These are phyloP conservation scores for Drosophila heteroneura DNA, from an alignment of 2,888 invertebrate genomes.

Conservation along the genomic window DNA sequence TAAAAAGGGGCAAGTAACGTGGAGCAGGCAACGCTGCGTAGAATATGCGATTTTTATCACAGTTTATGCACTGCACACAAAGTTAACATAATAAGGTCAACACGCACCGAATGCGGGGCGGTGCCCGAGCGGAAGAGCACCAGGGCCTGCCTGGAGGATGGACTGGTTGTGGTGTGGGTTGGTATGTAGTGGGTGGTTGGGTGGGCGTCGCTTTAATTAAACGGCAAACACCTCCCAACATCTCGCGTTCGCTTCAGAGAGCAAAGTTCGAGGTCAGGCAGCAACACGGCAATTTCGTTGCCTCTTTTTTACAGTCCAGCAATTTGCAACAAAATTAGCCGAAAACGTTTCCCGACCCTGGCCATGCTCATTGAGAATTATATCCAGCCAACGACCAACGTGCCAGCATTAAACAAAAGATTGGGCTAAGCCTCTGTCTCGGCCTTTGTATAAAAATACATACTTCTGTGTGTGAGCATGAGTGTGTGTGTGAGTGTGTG, in stretches of 20 bases:
- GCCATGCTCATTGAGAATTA: slow-evolving; percentile 55
- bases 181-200: not conserved
- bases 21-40: slow-evolving; percentile 46
- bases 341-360: slow-evolving; percentile 51
- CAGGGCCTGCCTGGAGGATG: slow-evolving; percentile 1
- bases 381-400: slow-evolving; percentile 32
- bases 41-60: slow-evolving; percentile 77
- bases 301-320: slow-evolving; percentile 65
- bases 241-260: slow-evolving; percentile 43
- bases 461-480: not conserved
- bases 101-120: slow-evolving; percentile 40
- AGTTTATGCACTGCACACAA: slow-evolving; percentile 78
- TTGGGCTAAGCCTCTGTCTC: slow-evolving; percentile 53
- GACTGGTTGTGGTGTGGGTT: not conserved
- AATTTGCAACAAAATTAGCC: slow-evolving; percentile 78
- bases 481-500: slow-evolving; percentile 1
- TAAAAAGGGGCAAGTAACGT: slow-evolving; percentile 54
- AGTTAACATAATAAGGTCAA: slow-evolving; percentile 78
- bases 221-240: slow-evolving; percentile 54
- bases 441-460: not conserved
- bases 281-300: slow-evolving; percentile 50
- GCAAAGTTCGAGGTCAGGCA: slow-evolving; percentile 71
- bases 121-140: slow-evolving; percentile 4
- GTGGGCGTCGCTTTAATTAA: slow-evolving; percentile 67
- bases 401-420: slow-evolving; percentile 52